Evolutionary conservation across 2,797 vertebrate species (phyloP).

Genomic region (Parambassis ranga): DNA sequence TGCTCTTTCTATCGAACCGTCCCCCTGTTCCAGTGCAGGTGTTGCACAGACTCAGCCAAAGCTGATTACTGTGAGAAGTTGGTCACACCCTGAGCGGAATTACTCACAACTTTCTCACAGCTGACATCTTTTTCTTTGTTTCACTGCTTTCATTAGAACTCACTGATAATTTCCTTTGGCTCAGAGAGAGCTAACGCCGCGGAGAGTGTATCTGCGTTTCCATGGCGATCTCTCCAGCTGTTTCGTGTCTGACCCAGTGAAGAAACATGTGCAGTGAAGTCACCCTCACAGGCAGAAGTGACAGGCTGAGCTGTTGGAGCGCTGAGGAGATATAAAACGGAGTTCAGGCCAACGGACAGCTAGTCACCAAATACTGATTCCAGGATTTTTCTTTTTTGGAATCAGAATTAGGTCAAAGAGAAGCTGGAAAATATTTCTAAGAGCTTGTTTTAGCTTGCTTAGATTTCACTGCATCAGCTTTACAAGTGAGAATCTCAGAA

Average conservation of each 20-base stretch:
- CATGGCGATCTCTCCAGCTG: constrained; percentile 43
- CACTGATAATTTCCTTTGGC: no score
- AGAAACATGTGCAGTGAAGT: constrained; percentile 68
- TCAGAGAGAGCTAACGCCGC: neutral
- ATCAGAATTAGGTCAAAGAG: constrained; percentile 39
- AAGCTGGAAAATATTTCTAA: constrained; percentile 11
- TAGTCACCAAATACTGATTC: constrained; percentile 2
- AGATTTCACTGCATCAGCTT: neutral
- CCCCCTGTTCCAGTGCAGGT: constrained; percentile 43
- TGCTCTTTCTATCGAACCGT: neutral
- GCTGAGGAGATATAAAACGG: constrained; percentile 3
- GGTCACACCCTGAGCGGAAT: constrained; percentile 43
- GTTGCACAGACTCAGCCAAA: constrained; percentile 29
- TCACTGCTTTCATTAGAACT: constrained; percentile 14
- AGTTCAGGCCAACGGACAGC: constrained; percentile 1
- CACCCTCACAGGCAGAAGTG: constrained; percentile 24
- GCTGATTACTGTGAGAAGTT: constrained; percentile 23
- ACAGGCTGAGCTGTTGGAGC: constrained; percentile 27
- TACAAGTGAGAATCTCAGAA: constrained; percentile 1
- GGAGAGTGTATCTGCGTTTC: constrained; percentile 8
- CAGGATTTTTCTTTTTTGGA: constrained; percentile 9
- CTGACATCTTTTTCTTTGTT: neutral
- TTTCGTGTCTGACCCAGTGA: constrained; percentile 24
- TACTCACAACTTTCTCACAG: constrained; percentile 23
- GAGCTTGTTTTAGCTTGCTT: constrained; percentile 8